phyloP scores from a whole-genome alignment of 2,113 vertebrate species.

The Chaetodon trifascialis region DNA sequence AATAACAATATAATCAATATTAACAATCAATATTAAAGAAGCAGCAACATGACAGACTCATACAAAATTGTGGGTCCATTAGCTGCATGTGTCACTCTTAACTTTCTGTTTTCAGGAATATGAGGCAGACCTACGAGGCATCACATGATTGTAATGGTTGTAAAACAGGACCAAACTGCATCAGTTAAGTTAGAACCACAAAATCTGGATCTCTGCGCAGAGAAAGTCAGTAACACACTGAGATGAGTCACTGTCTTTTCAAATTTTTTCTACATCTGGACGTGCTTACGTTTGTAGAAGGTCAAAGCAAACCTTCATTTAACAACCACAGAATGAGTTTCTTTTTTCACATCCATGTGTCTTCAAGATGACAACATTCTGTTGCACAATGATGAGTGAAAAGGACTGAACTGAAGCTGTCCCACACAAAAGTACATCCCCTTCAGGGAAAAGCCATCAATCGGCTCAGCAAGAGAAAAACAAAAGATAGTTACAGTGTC shows the following conservation, averaged over 20 bases:
- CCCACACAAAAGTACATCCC: no score
- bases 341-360: neutral
- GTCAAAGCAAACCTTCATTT: neutral
- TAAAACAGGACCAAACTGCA: neutral
- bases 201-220: neutral
- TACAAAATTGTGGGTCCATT: neutral
- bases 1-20: neutral
- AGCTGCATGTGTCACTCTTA: neutral
- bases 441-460: no score
- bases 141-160: neutral
- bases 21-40: neutral
- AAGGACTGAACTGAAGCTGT: neutral
- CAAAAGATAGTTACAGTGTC: neutral
- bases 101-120: neutral
- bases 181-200: neutral
- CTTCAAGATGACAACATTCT: neutral
- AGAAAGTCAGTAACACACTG: conserved; percentile 13
- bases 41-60: neutral
- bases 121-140: no score
- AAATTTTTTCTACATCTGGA: conserved; percentile 36
- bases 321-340: conserved; percentile 1
- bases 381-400: neutral
- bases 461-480: neutral
- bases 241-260: conserved; percentile 22
- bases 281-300: neutral